Evolutionary conservation across 2,113 vertebrate genomes (phyloP).

Genomic region (Cyanistes caeruleus): DNA sequence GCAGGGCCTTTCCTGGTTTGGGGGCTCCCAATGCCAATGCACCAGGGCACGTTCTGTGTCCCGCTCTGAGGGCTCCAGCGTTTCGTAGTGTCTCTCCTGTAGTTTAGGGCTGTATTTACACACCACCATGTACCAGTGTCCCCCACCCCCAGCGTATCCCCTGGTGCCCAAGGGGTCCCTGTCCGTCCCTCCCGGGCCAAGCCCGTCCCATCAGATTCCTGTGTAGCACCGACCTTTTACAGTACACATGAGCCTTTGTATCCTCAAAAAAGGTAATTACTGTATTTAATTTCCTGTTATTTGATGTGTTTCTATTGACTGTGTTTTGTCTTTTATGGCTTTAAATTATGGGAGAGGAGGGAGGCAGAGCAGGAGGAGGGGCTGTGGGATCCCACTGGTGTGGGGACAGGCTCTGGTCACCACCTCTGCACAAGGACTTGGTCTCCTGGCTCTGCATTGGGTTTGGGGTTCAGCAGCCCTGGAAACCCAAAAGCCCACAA

Average conservation of each 20-base stretch:
- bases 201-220: background rate
- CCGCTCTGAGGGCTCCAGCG: background rate
- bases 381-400: background rate
- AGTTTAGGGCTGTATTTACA: conserved; percentile 56
- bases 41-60: background rate
- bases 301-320: background rate
- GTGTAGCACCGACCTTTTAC: background rate
- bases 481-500: background rate
- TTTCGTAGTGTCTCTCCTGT: background rate
- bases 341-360: background rate
- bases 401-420: background rate
- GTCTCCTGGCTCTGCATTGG: fast-evolving
- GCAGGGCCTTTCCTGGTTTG: background rate
- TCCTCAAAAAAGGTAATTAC: conserved; percentile 3
- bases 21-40: background rate
- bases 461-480: background rate
- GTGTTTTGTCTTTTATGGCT: background rate
- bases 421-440: background rate
- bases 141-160: background rate
- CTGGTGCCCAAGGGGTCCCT: background rate
- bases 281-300: background rate
- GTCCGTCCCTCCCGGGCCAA: background rate
- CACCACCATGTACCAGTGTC: background rate
- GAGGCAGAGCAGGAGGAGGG: background rate
- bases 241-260: conserved; percentile 65